Evolutionary conservation across 2,797 vertebrate genomes (phyloP).

Genomic region (Sebastes baramenuke): DNA sequence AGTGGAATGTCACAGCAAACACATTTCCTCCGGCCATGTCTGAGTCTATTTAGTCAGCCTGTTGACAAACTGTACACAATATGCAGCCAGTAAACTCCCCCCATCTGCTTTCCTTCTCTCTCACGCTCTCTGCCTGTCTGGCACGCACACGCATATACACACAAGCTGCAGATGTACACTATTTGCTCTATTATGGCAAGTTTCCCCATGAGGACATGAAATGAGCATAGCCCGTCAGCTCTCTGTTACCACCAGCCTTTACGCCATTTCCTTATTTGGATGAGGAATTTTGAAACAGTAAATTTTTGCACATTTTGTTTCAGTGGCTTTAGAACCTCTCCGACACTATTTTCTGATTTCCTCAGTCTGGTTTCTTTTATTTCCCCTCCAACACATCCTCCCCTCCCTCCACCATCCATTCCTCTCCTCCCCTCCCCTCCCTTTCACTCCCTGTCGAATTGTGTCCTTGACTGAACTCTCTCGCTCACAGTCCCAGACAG

Average conservation of each 20-base stretch:
- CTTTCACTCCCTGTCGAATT: conserved; percentile 71
- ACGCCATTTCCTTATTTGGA: conserved; percentile 59
- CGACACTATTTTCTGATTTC: conserved; percentile 66
- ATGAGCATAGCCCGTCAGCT: conserved; percentile 15
- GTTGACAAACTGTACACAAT: conserved; percentile 79
- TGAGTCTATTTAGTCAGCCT: conserved; percentile 78
- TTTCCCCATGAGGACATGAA: conserved; percentile 42
- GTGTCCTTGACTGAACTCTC: conserved; percentile 79
- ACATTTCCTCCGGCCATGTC: conserved; percentile 73
- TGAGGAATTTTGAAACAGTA: conserved; percentile 41
- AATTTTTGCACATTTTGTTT: conserved; percentile 61
- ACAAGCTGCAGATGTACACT: conserved; percentile 60
- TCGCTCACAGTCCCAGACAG: conserved; percentile 71
- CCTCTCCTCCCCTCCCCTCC: conserved; percentile 68
- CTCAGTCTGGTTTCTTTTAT: conserved; percentile 69
- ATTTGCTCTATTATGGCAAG: conserved; percentile 54
- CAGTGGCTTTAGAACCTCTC: conserved; percentile 54
- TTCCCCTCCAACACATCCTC: conserved; percentile 58
- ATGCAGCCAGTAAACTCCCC: conserved; percentile 72
- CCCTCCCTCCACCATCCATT: conserved; percentile 59
- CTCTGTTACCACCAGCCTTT: conserved; percentile 22
- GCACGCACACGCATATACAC: conserved; percentile 31
- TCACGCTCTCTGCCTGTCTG: conserved; percentile 41
- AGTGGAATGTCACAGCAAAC: conserved; percentile 80
- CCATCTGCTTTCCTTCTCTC: conserved; percentile 72